Evolutionary conservation across 2,797 vertebrate species (phyloP).

Genomic region (Zenarchopterus dispar): DNA sequence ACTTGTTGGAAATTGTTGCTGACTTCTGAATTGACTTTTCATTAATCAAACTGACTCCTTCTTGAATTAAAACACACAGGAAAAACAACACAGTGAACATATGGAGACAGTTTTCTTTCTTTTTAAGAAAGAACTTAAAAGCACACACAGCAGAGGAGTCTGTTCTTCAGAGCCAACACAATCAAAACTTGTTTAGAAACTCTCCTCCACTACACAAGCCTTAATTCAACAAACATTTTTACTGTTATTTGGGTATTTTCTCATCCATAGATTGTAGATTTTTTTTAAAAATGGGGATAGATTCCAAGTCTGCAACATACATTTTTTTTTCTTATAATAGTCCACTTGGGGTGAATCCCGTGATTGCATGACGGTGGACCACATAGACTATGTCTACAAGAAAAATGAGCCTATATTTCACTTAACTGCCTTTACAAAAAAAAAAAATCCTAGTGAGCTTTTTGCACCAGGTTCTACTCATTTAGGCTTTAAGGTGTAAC

Average conservation of each 20-base stretch:
- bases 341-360: too few species aligned
- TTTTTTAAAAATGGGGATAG: too few species aligned
- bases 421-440: slow-evolving; percentile 3
- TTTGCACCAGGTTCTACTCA: not conserved
- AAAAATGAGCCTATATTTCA: not conserved
- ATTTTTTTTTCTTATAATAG: not conserved
- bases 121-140: not conserved
- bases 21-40: not conserved
- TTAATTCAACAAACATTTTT: not conserved
- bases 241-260: not conserved
- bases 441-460: not conserved
- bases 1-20: not conserved
- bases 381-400: not conserved
- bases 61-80: not conserved
- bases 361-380: not conserved
- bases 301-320: not conserved
- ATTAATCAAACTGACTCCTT: not conserved
- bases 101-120: not conserved
- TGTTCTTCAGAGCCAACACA: not conserved
- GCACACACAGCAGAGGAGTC: not conserved
- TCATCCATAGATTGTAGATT: not conserved
- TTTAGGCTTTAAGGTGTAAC: not conserved
- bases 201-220: not conserved
- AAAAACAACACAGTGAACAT: not conserved
- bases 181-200: not conserved